Base-by-base conservation (phyloP, 2,797 vertebrate genomes). In the Mionectes olivaceus region DNA sequence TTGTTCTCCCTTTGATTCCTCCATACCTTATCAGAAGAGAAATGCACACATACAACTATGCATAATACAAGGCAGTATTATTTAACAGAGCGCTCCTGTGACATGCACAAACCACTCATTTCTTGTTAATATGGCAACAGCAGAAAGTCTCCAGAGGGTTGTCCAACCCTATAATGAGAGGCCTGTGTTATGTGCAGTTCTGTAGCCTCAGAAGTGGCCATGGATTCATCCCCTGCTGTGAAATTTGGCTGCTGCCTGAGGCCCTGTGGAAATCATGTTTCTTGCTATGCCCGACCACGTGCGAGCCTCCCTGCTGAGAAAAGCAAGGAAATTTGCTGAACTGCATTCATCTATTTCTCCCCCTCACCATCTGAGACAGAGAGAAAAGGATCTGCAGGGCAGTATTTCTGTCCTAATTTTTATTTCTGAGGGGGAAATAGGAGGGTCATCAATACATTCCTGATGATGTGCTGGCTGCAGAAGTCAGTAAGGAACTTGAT, bases 231-330 rank as follows among this genome's bases (percentile, higher is more conserved):
- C 68, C 95, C 93, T 93, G 93, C 95, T 95, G 94, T 92, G 96
- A 95, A 95, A 92, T 92, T 87, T 96, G 95, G 79, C 96, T 95
- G 91, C 90, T 84, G 87, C 93, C 92, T 82, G 84, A 93, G 91
- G 92, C 87, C 94, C 89, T 95, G 83, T 95, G 87, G 96, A 95
- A 96, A 94, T 95, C 87, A 83, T 39, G 43, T 94, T 96, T 96
- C 82, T 95, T 95, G 92, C 91, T 90, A 35, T 93, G 64, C 77
- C 61, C 0, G 0, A 91, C 83, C 85, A 95, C 3, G 21, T 96
- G 93, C 84, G 43, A 93, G 75, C 24, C 33, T 85, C 74, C 92
- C 91, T 80, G 75, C 86, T 95, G 87, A 78, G 91, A 80, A 91
- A 93, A 96, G 93, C 64, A 87, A 83, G 91, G 71, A 94, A 96